A percentile compares a stretch with the other conserved stretches of the same genome.
Conservation (phyloP, 2,113 vertebrate genomes). For the Aepyceros melampus region DNA sequence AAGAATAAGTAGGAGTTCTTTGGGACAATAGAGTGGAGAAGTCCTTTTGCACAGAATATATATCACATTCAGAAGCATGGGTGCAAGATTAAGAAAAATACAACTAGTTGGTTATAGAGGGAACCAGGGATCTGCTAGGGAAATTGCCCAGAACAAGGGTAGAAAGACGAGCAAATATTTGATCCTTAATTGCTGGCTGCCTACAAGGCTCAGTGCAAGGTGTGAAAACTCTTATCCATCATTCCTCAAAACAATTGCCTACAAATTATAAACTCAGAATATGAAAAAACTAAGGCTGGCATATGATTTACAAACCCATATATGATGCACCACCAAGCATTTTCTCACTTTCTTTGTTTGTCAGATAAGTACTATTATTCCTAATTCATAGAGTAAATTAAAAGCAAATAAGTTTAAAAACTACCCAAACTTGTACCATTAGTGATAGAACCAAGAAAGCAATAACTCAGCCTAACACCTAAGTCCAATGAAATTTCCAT, state of each 20-base stretch:
- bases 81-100: background rate
- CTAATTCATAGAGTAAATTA: background rate
- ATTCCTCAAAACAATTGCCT: background rate
- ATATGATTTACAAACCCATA: background rate
- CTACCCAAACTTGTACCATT: background rate
- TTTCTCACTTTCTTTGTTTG: background rate
- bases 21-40: background rate
- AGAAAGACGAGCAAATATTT: background rate
- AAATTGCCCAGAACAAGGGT: background rate
- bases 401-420: background rate
- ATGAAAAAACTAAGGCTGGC: background rate
- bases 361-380: background rate
- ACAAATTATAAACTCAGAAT: background rate
- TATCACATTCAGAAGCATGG: background rate
- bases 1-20: background rate
- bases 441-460: background rate
- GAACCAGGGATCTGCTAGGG: background rate
- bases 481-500: background rate
- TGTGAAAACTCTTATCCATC: background rate
- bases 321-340: background rate
- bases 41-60: background rate
- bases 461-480: background rate
- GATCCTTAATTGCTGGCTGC: background rate
- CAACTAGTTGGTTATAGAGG: background rate
- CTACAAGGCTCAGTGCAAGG: background rate